Percentiles rank a stretch among this genome's conserved stretches.
Evolutionary conservation across 2,888 invertebrate species (phyloP).

Genomic region (Geophilus truncorum): DNA sequence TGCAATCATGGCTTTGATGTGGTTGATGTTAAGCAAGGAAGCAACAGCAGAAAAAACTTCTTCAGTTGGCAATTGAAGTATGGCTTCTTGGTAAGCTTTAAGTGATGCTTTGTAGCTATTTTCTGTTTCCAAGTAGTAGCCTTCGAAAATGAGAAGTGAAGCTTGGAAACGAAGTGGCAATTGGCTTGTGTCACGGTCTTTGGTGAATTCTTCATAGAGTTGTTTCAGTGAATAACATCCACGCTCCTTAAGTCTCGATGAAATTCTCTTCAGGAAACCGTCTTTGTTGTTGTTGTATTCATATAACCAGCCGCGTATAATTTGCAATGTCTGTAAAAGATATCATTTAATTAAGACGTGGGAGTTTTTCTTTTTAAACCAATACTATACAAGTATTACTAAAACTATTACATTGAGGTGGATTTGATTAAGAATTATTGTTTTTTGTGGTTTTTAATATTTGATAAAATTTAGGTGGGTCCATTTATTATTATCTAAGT

Average conservation of each 20-base stretch:
- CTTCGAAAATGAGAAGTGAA: not conserved
- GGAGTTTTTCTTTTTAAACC: too few relatives aligned
- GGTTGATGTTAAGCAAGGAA: not conserved
- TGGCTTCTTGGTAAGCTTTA: not conserved
- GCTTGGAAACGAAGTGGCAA: not conserved
- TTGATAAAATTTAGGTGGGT: too few relatives aligned
- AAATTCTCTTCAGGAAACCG: not conserved
- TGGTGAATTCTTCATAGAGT: not conserved
- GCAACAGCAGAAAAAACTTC: not conserved
- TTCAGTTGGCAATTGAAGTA: not conserved
- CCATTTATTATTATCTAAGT: too few relatives aligned
- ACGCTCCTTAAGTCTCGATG: not conserved
- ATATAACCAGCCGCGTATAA: not conserved
- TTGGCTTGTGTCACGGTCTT: not conserved
- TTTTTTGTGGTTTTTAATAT: too few relatives aligned
- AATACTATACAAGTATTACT: too few relatives aligned
- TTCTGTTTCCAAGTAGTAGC: not conserved
- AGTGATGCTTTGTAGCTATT: not conserved
- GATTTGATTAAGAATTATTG: too few relatives aligned
- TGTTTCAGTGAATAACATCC: not conserved
- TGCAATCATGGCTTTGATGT: not conserved
- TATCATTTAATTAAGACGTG: not conserved
- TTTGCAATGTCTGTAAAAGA: not conserved
- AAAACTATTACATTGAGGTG: too few relatives aligned
- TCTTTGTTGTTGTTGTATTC: not conserved